A percentile compares a stretch with the other conserved stretches of the same genome.
phyloP scores from a whole-genome alignment of 2,797 vertebrate species.

The Meda fulgida region DNA sequence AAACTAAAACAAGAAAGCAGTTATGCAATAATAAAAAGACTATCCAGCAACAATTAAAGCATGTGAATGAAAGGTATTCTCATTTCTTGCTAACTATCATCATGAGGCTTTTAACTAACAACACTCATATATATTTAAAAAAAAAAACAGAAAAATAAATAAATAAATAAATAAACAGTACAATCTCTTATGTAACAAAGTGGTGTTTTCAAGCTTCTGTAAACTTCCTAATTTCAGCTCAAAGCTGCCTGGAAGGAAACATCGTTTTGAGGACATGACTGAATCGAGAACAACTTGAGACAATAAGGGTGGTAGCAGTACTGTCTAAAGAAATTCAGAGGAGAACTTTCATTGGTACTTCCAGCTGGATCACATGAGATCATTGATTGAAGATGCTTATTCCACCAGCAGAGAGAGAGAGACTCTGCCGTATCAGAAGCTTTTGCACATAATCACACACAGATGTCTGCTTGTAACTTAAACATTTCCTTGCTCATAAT shows the following conservation, averaged over 20 bases:
- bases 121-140: neutral
- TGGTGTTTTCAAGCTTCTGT: constrained; percentile 29
- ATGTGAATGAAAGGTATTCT: constrained; percentile 22
- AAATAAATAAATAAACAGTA: neutral
- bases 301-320: constrained; percentile 17
- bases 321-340: constrained; percentile 13
- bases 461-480: constrained; percentile 29
- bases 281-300: constrained; percentile 19
- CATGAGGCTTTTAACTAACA: constrained; percentile 35
- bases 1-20: constrained; percentile 45
- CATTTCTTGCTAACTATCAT: constrained; percentile 10
- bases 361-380: constrained; percentile 36
- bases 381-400: constrained; percentile 31
- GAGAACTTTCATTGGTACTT: constrained; percentile 32
- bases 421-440: constrained; percentile 23
- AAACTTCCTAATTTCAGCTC: constrained; percentile 19
- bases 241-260: constrained; percentile 32
- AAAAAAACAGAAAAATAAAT: neutral
- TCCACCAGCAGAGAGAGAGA: constrained; percentile 30
- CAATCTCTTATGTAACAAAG: constrained; percentile 31
- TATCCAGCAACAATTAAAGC: constrained; percentile 40
- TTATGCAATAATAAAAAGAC: constrained; percentile 38
- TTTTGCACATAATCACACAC: constrained; percentile 31
- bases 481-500: constrained; percentile 28
- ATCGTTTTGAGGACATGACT: constrained; percentile 16